Conservation (phyloP, 2,888 invertebrate genomes). For the Ichneumoninae sp. region DNA sequence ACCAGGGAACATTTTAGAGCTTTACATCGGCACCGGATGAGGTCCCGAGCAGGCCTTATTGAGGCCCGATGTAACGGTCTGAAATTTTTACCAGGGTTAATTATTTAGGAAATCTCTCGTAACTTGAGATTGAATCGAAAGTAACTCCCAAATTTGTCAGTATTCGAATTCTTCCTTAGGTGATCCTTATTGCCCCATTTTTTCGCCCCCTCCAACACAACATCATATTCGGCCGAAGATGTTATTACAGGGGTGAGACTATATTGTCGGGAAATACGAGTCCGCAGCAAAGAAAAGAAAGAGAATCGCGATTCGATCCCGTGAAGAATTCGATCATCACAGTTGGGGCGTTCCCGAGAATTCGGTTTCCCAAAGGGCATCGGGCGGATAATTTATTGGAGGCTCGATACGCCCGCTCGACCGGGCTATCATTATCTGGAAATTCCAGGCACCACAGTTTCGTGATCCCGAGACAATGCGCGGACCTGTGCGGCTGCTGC, state of each 20-base stretch:
- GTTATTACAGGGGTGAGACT: constrained; percentile 4
- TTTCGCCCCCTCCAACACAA: neutral
- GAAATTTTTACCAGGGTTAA: too few species aligned
- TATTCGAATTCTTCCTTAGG: neutral
- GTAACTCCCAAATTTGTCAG: neutral
- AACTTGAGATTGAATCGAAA: neutral
- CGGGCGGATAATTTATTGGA: constrained; percentile 55
- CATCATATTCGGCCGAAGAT: neutral
- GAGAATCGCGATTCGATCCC: constrained; percentile 5
- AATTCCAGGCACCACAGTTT: constrained; percentile 56
- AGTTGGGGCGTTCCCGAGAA: constrained; percentile 39
- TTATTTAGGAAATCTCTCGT: neutral
- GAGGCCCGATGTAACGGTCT: neutral
- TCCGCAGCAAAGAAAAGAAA: neutral
- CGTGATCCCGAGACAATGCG: constrained; percentile 55
- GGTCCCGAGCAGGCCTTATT: neutral
- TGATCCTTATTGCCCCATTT: neutral
- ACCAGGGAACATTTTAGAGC: neutral
- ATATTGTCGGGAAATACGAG: constrained; percentile 20
- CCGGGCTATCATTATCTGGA: constrained; percentile 55
- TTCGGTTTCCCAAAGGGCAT: constrained; percentile 38
- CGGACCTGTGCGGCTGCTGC: neutral
- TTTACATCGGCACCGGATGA: neutral
- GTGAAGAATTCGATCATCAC: constrained; percentile 49
- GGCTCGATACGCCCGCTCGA: constrained; percentile 23